Evolutionary conservation across 2,888 invertebrate species (phyloP).

Genomic region (Platycnemis pennipes): DNA sequence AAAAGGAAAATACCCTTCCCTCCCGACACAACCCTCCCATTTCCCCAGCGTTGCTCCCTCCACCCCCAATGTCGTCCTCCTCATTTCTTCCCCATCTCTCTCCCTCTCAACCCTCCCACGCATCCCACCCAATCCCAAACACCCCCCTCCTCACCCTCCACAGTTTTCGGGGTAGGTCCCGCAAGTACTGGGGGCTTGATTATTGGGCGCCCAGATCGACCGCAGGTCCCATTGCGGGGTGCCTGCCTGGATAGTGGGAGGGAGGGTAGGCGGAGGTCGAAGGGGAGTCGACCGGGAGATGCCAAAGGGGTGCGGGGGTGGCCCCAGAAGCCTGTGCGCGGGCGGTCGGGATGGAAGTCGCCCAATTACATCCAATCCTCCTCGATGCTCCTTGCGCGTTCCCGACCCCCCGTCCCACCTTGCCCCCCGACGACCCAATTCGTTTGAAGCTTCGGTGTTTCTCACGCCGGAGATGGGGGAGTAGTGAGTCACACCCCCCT

Average conservation of each 20-base stretch:
- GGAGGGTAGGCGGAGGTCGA: background rate
- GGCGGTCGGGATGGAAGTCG: background rate
- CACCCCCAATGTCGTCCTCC: background rate
- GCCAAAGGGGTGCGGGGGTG: background rate
- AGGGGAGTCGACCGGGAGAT: background rate
- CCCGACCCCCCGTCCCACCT: background rate
- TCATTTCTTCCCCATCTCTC: background rate
- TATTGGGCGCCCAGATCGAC: conserved; percentile 31
- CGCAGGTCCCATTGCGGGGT: conserved; percentile 32
- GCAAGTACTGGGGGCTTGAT: conserved; percentile 23
- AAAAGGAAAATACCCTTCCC: background rate
- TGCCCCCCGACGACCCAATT: background rate
- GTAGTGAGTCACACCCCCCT: too few species aligned
- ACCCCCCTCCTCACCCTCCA: background rate
- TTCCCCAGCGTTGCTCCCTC: background rate
- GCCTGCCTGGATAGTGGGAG: background rate
- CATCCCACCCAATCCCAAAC: background rate
- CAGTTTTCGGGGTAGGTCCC: background rate
- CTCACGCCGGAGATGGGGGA: background rate
- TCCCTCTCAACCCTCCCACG: background rate
- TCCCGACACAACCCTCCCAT: background rate
- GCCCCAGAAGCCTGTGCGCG: background rate
- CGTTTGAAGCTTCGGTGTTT: background rate
- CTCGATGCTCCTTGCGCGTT: background rate
- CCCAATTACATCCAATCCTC: conserved; percentile 18